Base-by-base conservation (phyloP, 1,140 invertebrate genomes). In the Calephelis nemesis region DNA sequence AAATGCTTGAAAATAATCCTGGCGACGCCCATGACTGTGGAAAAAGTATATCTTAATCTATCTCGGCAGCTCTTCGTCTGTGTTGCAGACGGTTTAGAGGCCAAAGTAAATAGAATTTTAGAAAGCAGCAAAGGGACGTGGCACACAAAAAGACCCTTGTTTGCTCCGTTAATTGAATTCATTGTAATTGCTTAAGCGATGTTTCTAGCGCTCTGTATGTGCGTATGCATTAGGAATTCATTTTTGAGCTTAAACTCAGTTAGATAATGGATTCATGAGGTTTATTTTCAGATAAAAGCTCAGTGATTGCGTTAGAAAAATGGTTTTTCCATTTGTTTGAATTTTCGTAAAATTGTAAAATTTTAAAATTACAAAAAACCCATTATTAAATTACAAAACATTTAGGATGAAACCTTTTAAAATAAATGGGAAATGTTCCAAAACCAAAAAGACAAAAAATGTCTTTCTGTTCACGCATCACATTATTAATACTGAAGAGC, bases 161-260 rank as follows among this genome's bases (percentile, higher is more conserved):
- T 88, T 88, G 75, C 76, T 64, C 70, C 74, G 76, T 81, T 88
- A 88, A 88, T 88, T 88, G 84, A 86, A 85, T 88, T 85, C 82
- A 85, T 85, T 88, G 84, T 85, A 82, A 64, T 76, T 78, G 77
- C 74, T 84, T 83, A 83, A 83, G 80, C 73, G 80, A 84, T 79
- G 82, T 82, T 79, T 30, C 19, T 30, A 85, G 79, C 75, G 79
- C 15, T 58, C 66, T 62, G 74, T 72, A 70, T 74, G 75, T 76
- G 72, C 72, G 74, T 74, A 47, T 63, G 42, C 45, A 63, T 63
- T 63, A 63, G 13, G 42, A 65, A 52, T 66, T 54, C 39, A 42
- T 58, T 66, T 65, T 8, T 13, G 42, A 63, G 40, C 39, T 30
- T 30, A 30, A 30, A 47, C 40, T 12, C 40, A 42, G 12, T 63